phyloP scores from a whole-genome alignment of 2,113 vertebrate genomes.

The Opisthocomus hoazin region DNA sequence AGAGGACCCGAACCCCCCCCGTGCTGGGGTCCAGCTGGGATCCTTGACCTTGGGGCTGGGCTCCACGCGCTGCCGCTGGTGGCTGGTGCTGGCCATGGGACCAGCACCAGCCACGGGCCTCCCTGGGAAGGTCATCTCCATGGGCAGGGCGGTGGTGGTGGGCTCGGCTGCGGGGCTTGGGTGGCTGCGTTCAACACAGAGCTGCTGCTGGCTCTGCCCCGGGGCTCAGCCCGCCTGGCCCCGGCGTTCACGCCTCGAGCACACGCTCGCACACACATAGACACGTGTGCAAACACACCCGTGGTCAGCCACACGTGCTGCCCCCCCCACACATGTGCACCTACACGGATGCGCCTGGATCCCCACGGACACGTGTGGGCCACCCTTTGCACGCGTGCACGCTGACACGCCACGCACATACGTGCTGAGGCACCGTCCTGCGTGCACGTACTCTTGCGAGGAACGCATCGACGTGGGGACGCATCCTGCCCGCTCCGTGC shows the following conservation, averaged over 20 bases:
- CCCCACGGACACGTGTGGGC: fast-evolving
- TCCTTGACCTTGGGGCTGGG: not conserved
- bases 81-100: not conserved
- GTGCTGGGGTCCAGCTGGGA: not conserved
- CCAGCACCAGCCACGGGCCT: not conserved
- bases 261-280: fast-evolving
- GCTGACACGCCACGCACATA: fast-evolving
- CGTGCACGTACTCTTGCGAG: not conserved
- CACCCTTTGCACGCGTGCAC: too few species aligned
- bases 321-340: too few species aligned
- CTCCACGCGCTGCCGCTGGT: not conserved
- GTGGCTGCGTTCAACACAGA: fast-evolving
- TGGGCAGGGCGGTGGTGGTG: not conserved
- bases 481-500: fast-evolving
- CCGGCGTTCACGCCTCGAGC: fast-evolving
- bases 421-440: fast-evolving
- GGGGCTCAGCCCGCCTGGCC: not conserved
- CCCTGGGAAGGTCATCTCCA: not conserved
- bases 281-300: fast-evolving
- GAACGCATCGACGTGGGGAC: too few species aligned
- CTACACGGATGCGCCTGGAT: not conserved
- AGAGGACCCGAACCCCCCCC: fast-evolving
- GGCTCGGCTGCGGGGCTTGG: not conserved
- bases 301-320: too few species aligned
- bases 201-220: not conserved